Conservation (phyloP, 1,140 invertebrate species). For the Phenacoccus solenopsis region DNA sequence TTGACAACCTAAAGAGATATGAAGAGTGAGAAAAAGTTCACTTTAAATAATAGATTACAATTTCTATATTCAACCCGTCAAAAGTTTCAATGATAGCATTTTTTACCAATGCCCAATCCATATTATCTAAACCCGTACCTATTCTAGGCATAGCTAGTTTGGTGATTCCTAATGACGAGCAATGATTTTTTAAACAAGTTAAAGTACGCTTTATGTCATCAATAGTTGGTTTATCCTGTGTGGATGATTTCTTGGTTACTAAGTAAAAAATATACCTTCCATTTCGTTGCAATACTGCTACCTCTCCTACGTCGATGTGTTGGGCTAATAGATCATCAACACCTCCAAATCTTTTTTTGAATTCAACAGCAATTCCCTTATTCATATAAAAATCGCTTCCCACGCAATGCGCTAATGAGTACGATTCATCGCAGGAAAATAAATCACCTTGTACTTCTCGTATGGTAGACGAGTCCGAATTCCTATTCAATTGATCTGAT, state of each 20-base stretch:
- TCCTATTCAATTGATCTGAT: too few relatives aligned
- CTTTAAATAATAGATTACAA: slow-evolving; percentile 5
- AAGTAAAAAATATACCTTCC: slow-evolving; percentile 44
- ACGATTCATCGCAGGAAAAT: slow-evolving; percentile 1
- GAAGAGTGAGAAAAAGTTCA: too few relatives aligned
- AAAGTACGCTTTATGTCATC: slow-evolving; percentile 30
- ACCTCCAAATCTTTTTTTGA: slow-evolving; percentile 29
- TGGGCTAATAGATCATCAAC: slow-evolving; percentile 34
- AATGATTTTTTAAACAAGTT: slow-evolving; percentile 30
- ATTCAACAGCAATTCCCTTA: slow-evolving; percentile 19
- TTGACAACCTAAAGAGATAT: too few relatives aligned
- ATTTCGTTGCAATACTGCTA: slow-evolving; percentile 38
- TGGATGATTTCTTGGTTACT: slow-evolving; percentile 34
- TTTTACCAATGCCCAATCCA: slow-evolving; percentile 44
- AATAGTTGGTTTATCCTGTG: slow-evolving; percentile 35
- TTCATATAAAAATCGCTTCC: slow-evolving; percentile 18
- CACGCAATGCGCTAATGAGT: slow-evolving; percentile 21
- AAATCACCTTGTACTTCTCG: slow-evolving; percentile 19
- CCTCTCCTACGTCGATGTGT: slow-evolving; percentile 38
- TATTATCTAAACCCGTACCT: slow-evolving; percentile 47
- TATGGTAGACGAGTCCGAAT: too few relatives aligned
- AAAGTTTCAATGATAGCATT: not conserved
- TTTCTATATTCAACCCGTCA: not conserved
- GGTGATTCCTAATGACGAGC: slow-evolving; percentile 34
- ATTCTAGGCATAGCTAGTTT: slow-evolving; percentile 46